Evolutionary conservation across 2,113 vertebrate species (phyloP).

Genomic region (Cyanoderma ruficeps): DNA sequence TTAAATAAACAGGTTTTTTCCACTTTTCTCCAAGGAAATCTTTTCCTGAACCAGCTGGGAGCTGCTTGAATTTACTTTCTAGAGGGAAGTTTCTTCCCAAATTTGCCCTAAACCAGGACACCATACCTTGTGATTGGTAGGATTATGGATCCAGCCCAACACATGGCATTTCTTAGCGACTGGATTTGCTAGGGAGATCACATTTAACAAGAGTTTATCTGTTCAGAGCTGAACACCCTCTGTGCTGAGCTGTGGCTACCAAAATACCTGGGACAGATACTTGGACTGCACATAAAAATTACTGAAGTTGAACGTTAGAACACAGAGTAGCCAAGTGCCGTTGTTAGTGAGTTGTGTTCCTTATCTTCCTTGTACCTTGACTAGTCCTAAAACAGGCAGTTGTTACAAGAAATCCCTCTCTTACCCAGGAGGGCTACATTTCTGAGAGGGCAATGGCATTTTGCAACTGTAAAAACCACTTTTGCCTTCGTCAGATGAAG

Average conservation of each 20-base stretch:
- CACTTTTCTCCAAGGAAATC: not conserved
- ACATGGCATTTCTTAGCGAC: not conserved
- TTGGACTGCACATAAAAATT: not conserved
- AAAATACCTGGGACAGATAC: not conserved
- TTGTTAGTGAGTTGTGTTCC: not conserved
- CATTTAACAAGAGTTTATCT: not conserved
- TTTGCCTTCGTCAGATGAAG: not conserved
- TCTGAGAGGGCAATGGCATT: not conserved
- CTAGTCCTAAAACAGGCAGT: not conserved
- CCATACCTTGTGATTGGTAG: not conserved
- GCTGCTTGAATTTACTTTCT: not conserved
- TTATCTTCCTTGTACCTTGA: not conserved
- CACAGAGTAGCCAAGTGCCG: not conserved
- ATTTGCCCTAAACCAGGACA: not conserved
- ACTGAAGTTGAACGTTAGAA: not conserved
- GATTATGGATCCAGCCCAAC: not conserved
- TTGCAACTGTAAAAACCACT: not conserved
- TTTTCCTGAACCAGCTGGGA: fast-evolving
- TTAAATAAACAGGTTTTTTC: not conserved
- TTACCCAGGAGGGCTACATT: not conserved
- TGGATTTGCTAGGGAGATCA: not conserved
- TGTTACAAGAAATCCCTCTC: not conserved
- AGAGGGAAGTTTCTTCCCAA: not conserved
- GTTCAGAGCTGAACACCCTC: not conserved
- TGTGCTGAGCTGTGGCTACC: not conserved